Evolutionary conservation across 2,113 vertebrate species (phyloP), one percentile per base, ranked within the genome.

Genomic region (Hippoglossus stenolepis): DNA sequence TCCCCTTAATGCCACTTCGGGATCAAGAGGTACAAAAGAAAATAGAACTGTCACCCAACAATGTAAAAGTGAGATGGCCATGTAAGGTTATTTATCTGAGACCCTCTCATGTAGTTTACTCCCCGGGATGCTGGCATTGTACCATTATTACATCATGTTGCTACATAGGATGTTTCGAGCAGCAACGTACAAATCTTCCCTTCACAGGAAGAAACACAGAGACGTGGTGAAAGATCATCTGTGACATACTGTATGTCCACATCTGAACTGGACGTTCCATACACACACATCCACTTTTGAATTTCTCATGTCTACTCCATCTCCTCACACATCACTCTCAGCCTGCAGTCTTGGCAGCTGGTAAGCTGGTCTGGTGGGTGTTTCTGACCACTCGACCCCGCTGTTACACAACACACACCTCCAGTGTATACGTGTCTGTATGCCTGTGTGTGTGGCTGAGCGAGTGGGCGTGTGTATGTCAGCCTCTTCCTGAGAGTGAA

Each of bases 331-430:
- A 23, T 23, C 6, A 7, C 74, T 66, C 31, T 62, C 23, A 49
- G 74, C 77, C 75, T 58, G 73, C 82, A 80, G 78, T 65, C 73
- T 83, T 75, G 63, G 68, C 85, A 82, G 88, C 83, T 89, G 83
- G 77, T 83, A 21, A 71, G 82, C 86, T 82, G 77, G 87, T 81
- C 73, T 86, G 89, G 92, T 92, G 86, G 81, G 90, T 82, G 89
- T 84, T 82, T 60, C 70, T 58, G 58, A 87, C 78, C 89, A 87
- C 77, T 86, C 91, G 89, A 94, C 85, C 91, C 47, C 12, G 7
- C 77, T 73, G 84, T 94, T 94, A 94, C 73, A 79, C 82, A 94
- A 94, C 86, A 80, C 74, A 86, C 80, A 89, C 86, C 87, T 87
- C 88, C 88, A 79, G 80, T 79, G 83, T 84, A 59, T 77, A 72